Evolutionary conservation across 2,113 vertebrate species (phyloP), one percentile per base, ranked within the genome.

Genomic region (Prietella phreatophila): DNA sequence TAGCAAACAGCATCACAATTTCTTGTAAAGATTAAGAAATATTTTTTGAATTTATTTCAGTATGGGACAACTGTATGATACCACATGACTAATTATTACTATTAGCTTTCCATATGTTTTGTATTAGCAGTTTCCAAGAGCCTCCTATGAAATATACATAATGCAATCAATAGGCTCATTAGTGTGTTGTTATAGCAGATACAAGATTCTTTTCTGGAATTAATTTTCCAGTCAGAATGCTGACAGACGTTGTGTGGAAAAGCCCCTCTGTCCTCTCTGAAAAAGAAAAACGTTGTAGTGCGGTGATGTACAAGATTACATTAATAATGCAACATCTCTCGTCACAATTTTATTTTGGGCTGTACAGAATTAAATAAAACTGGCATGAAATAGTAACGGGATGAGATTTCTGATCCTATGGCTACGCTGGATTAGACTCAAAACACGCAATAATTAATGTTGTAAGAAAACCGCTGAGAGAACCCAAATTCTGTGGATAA

Each of bases 311-410:
- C 75, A 78, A 27, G 42, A 73, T 85, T 82, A 33, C 61, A 89
- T 91, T 88, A 90, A 91, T 89, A 90, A 90, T 90, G 85, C 83
- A 88, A 60, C 58, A 50, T 86, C 80, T 86, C 87, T 90, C 33
- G 84, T 89, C 67, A 63, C 78, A 69, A 27, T 88, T 88, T 91
- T 92, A 90, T 88, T 88, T 84, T 55, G 9, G 65, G 76, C 75
- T 17, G 9, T 47, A 14, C 30, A 20, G 55, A 83, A 84, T 69
- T 60, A 30, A 86, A 69, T 84, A 36, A 84, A 83, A 86, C 60
- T 71, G 83, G 61, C 56, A n/a, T 88, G 65, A 88, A 87, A 84
- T 33, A n/a, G 71, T 50, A 71, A 53, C 7, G 14, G 58, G 56
- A 19, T 60, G 47, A 71, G 56, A 65, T 36, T 89, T 89, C 58